Evolutionary conservation across 2,888 invertebrate species (phyloP), one percentile per base, ranked within the genome.

Genomic region (Coenonympha glycerion): DNA sequence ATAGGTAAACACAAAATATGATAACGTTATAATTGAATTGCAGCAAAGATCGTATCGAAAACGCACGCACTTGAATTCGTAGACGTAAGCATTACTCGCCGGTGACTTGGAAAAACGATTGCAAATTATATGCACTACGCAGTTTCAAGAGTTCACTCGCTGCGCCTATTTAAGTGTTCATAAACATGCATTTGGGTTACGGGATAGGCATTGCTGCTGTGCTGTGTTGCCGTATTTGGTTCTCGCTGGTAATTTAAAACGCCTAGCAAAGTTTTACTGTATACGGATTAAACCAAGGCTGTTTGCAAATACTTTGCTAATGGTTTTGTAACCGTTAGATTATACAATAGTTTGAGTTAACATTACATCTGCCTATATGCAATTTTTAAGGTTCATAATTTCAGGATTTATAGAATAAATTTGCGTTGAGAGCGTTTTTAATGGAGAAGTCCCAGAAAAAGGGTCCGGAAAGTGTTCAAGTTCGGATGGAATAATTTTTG

Each of bases 111-210:
- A 34, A 46, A 44, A 33, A 31, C 22, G 39, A 41, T 24, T 52
- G 31, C 42, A 49, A 52, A 44, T 49, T 52, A 49, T 52, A n/a
- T n/a, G 51, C 24, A 40, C 42, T 54, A 45, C 48, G 52, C 44
- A 19, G 28, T 44, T 44, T 47, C 49, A 52, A 49, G 49, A 31
- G 52, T 52, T 36, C 47, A 46, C 47, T 49, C 47, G 55, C 42
- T 33, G 42, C 46, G 26, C 37, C 46, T 48, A 49, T 52, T n/a
- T 46, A 55, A 49, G 52, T 30, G 41, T 46, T 47, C 53, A 52
- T 55, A 55, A 55, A 55, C 47, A 55, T 55, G 55, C 49, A 55
- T 55, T 49, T 49, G 37, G 55, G 55, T 55, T 55, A 55, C 41
- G 46, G 52, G 49, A 55, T 52, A 52, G 49, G 46, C 33, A 37